These are phyloP conservation scores for Morelia viridis DNA, from an alignment of 2,797 vertebrate species.

Conservation along the genomic window DNA sequence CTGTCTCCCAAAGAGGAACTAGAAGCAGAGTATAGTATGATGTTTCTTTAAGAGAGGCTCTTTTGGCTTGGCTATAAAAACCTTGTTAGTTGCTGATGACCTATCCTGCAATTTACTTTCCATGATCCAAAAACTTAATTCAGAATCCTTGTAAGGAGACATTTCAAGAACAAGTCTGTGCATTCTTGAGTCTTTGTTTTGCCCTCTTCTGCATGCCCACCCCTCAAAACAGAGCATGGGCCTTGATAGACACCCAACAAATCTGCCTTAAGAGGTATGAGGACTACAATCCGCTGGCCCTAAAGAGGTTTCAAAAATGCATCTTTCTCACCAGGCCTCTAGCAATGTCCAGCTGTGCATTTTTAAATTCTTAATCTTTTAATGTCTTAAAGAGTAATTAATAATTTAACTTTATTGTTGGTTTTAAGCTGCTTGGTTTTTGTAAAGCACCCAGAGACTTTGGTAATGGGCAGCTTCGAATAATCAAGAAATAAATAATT, in stretches of 20 bases:
- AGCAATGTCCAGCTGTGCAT: neutral
- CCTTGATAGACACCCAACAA: neutral
- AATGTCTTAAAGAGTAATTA: neutral
- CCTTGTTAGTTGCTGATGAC: neutral
- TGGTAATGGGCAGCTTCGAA: neutral
- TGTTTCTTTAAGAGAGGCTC: neutral
- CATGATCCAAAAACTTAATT: neutral
- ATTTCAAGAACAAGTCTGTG: neutral
- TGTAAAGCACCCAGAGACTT: neutral
- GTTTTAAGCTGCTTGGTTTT: neutral
- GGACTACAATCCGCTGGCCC: neutral
- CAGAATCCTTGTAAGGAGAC: neutral
- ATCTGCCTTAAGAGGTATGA: neutral
- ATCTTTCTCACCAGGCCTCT: neutral
- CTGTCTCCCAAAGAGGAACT: no score
- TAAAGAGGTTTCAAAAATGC: neutral
- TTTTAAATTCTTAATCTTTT: neutral
- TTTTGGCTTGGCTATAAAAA: neutral
- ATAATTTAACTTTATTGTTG: neutral
- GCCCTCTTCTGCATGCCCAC: neutral
- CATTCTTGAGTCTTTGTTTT: neutral
- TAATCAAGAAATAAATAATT: neutral
- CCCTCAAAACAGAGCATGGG: neutral
- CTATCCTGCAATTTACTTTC: neutral
- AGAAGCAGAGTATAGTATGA: no score